Percentiles rank a stretch among this genome's conserved stretches.
Evolutionary conservation across 1,140 invertebrate genomes (phyloP).

Genomic region (Rhynchophorus ferrugineus): DNA sequence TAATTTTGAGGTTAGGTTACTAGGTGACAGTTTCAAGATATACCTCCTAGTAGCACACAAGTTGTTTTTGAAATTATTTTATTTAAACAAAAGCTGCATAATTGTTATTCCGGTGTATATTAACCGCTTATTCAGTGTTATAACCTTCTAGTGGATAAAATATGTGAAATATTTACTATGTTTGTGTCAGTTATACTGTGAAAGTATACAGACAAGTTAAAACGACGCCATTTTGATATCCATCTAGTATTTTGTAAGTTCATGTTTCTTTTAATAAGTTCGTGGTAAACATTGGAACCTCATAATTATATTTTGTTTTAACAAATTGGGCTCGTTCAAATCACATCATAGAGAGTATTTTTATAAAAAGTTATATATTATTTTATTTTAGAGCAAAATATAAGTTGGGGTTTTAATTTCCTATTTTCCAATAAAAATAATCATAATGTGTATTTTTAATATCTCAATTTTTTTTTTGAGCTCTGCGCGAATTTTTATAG

Average conservation of each 20-base stretch:
- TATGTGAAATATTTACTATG: constrained; percentile 20
- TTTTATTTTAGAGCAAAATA: too few relatives aligned
- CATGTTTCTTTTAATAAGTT: constrained; percentile 16
- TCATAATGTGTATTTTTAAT: too few relatives aligned
- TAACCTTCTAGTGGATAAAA: constrained; percentile 2
- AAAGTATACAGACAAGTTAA: constrained; percentile 21
- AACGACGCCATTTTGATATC: constrained; percentile 31
- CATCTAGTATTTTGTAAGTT: constrained; percentile 31
- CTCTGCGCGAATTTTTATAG: too few relatives aligned
- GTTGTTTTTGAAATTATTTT: constrained; percentile 11
- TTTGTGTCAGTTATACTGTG: constrained; percentile 7
- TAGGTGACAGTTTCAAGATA: constrained; percentile 19
- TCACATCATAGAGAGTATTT: background rate
- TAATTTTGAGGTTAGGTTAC: constrained; percentile 18
- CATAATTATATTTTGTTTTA: background rate
- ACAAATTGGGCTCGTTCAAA: background rate
- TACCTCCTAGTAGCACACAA: constrained; percentile 18
- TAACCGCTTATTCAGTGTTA: background rate
- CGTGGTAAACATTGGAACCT: constrained; percentile 2
- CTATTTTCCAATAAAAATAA: too few relatives aligned
- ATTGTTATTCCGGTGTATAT: background rate
- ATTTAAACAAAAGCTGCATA: background rate
- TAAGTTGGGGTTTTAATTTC: too few relatives aligned
- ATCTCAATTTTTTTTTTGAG: too few relatives aligned
- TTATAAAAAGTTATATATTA: too few relatives aligned